Evolutionary conservation across 2,113 vertebrate genomes (phyloP).

Genomic region (Nesospiza acunhae): DNA sequence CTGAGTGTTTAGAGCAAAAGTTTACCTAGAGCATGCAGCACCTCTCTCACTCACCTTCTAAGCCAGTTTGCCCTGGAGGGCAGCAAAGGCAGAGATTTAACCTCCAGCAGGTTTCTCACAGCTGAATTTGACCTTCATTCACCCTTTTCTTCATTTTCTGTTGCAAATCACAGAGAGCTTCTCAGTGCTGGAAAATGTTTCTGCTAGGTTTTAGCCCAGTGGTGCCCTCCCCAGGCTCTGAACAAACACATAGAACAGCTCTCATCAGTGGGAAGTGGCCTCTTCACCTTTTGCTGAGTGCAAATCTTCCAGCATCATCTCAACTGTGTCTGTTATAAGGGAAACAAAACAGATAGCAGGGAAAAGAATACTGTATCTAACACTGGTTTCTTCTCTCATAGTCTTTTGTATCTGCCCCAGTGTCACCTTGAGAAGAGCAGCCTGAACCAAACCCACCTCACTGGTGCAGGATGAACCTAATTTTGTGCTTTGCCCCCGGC

Average conservation of each 20-base stretch:
- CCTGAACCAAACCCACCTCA: not conserved
- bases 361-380: not conserved
- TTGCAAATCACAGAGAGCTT: not conserved
- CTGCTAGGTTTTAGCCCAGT: not conserved
- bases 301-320: not conserved
- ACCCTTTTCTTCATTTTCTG: not conserved
- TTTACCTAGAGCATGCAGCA: not conserved
- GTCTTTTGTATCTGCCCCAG: not conserved
- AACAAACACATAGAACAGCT: rapidly evolving
- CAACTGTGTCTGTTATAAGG: not conserved
- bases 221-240: not conserved
- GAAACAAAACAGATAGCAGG: not conserved
- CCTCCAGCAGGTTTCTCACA: not conserved
- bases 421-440: not conserved
- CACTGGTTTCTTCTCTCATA: not conserved
- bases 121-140: not conserved
- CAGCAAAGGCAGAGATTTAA: not conserved
- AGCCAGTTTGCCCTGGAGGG: not conserved
- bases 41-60: rapidly evolving
- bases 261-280: not conserved
- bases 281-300: not conserved
- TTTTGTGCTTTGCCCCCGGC: not conserved
- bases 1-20: not conserved
- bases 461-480: not conserved
- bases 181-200: not conserved